Conservation (phyloP, 2,113 vertebrate genomes). For the Apeltes quadracus region DNA sequence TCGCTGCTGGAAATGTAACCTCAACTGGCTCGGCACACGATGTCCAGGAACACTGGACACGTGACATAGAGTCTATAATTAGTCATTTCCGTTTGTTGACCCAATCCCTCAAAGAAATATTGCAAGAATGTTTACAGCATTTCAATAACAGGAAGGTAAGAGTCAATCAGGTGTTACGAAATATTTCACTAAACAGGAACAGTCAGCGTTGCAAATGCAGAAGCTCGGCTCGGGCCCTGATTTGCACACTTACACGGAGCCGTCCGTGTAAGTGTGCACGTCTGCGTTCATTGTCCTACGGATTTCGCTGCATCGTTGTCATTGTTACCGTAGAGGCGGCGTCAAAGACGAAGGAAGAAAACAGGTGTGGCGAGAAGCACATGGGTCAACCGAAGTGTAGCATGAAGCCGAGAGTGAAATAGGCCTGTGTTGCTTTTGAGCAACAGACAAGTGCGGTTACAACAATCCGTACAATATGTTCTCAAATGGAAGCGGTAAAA, state of each 20-base stretch:
- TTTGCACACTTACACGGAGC: background rate
- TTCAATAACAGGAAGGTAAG: background rate
- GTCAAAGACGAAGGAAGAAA: background rate
- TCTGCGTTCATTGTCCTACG: background rate
- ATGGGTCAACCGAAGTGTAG: conserved; percentile 1
- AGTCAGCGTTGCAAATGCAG: background rate
- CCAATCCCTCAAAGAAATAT: background rate
- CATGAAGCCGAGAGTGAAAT: background rate
- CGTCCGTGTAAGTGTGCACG: background rate
- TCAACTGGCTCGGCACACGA: background rate
- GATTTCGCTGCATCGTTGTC: background rate
- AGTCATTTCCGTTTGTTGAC: background rate
- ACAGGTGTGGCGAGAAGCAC: conserved; percentile 11
- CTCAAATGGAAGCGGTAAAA: background rate
- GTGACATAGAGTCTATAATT: background rate
- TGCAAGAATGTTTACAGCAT: background rate
- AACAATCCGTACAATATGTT: background rate
- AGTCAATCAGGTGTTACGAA: background rate
- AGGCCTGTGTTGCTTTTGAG: background rate
- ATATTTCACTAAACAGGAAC: background rate
- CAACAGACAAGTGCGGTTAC: background rate
- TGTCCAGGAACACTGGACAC: background rate
- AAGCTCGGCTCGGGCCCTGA: background rate
- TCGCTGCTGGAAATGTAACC: background rate
- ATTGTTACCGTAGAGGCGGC: background rate